Conservation (phyloP, 2,113 vertebrate species). For the Gorsachius goisagi region DNA sequence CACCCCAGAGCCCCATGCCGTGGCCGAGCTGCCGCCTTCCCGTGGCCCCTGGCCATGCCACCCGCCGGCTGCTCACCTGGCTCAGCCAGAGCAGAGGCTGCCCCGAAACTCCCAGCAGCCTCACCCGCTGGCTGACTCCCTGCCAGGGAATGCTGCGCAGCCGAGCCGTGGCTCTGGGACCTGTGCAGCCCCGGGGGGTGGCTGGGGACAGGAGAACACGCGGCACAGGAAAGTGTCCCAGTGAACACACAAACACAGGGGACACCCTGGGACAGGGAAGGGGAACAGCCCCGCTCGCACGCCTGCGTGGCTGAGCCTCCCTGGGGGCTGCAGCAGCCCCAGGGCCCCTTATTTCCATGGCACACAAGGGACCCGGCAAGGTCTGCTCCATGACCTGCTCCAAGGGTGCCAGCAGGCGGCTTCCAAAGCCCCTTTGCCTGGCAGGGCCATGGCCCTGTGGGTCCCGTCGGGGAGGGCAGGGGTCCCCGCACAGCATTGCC, state of each 20-base stretch:
- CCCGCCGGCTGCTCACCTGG: not conserved
- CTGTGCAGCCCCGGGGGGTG: not conserved
- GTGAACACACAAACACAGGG: not conserved
- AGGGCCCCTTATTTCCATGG: not conserved
- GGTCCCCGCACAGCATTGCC: not conserved
- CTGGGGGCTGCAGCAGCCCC: not conserved
- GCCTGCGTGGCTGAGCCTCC: not conserved
- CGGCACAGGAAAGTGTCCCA: not conserved
- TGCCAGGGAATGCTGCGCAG: not conserved
- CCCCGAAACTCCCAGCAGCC: not conserved
- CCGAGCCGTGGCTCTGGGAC: not conserved
- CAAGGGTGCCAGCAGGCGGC: no score
- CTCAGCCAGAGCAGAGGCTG: not conserved
- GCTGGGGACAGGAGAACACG: not conserved
- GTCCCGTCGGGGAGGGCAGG: accelerated
- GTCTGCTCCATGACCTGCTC: not conserved
- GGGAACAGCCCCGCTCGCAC: accelerated
- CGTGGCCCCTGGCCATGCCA: not conserved
- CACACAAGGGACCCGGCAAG: not conserved
- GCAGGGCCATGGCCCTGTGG: accelerated
- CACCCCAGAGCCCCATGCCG: not conserved
- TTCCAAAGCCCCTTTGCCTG: not conserved
- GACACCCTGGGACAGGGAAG: not conserved
- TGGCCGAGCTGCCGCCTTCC: not conserved
- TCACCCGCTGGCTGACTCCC: not conserved